Percentiles rank a stretch among this genome's conserved stretches.
phyloP scores from a whole-genome alignment of 2,113 vertebrate genomes.

The Chamaetylas fuelleborni region DNA sequence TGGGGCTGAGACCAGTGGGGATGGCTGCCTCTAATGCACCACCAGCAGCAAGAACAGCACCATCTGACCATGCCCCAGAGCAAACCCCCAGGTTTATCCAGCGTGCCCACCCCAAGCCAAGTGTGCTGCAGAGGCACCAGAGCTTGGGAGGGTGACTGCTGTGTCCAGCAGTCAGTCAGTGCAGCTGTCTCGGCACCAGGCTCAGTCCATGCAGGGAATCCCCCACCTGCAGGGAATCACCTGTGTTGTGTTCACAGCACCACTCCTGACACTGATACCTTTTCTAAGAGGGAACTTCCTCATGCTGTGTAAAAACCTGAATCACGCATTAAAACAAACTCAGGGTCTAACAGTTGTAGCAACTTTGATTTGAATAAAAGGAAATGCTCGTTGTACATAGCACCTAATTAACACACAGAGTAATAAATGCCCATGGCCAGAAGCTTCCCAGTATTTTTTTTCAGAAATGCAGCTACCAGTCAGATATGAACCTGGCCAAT shows the following conservation, averaged over 20 bases:
- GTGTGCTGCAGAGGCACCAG: accelerated
- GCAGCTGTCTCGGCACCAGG: accelerated
- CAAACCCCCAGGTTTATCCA: neutral
- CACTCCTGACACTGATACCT: accelerated
- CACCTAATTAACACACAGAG: neutral
- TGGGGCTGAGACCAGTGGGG: neutral
- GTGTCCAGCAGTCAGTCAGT: neutral
- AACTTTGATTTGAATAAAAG: neutral
- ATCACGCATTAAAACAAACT: neutral
- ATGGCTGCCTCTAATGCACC: accelerated
- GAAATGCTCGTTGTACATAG: neutral
- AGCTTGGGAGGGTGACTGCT: neutral
- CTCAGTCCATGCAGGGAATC: accelerated
- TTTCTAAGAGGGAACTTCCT: neutral
- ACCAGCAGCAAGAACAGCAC: neutral
- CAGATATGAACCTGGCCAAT: neutral
- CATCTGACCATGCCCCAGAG: neutral
- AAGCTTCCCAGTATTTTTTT: neutral
- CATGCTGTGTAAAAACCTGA: neutral
- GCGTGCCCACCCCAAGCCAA: neutral
- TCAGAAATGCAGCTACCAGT: neutral
- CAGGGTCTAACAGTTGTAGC: neutral
- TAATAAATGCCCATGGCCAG: neutral
- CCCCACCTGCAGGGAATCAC: neutral
- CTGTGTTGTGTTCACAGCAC: neutral